A percentile compares a stretch with the other conserved stretches of the same genome.
Evolutionary conservation across 2,113 vertebrate species (phyloP).

Genomic region (Callocephalon fimbriatum): DNA sequence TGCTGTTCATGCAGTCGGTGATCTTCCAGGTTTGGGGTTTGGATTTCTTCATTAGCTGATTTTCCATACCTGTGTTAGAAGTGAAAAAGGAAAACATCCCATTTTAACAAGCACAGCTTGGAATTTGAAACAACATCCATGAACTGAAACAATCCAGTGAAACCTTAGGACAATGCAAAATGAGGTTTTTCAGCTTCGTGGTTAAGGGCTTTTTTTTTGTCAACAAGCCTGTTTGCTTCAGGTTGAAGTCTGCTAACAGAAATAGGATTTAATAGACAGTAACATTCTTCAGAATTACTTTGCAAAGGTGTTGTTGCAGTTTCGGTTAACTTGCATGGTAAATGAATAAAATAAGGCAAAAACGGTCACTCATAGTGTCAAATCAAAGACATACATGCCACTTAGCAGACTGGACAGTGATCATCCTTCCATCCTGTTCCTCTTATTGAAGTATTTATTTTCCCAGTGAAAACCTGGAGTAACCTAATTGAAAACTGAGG

Average conservation of each 20-base stretch:
- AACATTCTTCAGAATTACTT: not conserved
- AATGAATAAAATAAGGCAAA: not conserved
- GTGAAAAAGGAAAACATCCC: not conserved
- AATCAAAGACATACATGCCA: not conserved
- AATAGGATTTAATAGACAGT: not conserved
- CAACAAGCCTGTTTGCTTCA: not conserved
- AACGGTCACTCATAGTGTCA: not conserved
- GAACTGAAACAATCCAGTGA: not conserved
- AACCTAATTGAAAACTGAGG: not conserved
- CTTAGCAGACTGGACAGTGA: not conserved
- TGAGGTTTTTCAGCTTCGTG: not conserved
- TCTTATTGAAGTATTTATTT: not conserved
- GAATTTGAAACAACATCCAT: not conserved
- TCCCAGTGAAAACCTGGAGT: not conserved
- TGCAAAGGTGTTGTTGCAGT: not conserved
- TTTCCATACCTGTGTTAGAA: not conserved
- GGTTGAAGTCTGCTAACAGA: not conserved
- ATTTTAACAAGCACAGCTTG: not conserved
- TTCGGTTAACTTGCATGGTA: not conserved
- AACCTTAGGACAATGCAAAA: not conserved
- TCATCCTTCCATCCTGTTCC: not conserved
- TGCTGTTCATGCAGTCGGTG: not conserved
- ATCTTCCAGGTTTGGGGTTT: not conserved
- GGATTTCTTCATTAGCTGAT: not conserved
- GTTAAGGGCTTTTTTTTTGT: not conserved